Conservation (phyloP, 2,797 vertebrate genomes). For the Netta rufina region DNA sequence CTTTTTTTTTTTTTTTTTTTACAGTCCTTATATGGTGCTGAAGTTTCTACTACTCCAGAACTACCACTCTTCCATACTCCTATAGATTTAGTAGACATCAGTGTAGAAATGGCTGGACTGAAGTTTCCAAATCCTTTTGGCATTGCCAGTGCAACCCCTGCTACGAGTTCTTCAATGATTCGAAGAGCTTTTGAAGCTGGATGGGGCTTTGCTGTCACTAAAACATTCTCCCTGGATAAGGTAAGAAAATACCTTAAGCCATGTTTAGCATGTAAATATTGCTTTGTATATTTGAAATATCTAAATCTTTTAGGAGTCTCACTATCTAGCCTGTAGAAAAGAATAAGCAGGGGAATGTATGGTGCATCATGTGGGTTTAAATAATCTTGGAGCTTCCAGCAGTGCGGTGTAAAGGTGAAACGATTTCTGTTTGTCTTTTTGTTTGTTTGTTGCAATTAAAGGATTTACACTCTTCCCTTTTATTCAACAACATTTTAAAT, state of each 20-base stretch:
- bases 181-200: slow-evolving; percentile 92
- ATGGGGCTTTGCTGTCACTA: slow-evolving; percentile 94
- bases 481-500: neutral
- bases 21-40: slow-evolving; percentile 82
- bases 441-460: neutral
- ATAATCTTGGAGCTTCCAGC: neutral
- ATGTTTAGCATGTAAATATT: neutral
- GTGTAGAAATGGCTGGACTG: slow-evolving; percentile 88
- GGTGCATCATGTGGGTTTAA: neutral
- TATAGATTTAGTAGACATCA: slow-evolving; percentile 90
- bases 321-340: neutral
- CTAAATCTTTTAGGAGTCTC: neutral
- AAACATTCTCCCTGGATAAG: slow-evolving; percentile 94
- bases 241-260: slow-evolving; percentile 72
- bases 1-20: neutral
- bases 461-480: neutral
- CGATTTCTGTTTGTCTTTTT: neutral
- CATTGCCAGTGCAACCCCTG: slow-evolving; percentile 90
- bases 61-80: slow-evolving; percentile 90
- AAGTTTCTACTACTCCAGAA: slow-evolving; percentile 77
- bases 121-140: slow-evolving; percentile 93
- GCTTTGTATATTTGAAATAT: neutral
- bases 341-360: neutral
- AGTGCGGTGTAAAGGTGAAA: neutral
- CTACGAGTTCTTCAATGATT: slow-evolving; percentile 92